Conservation (phyloP, 2,797 vertebrate genomes). For the Epinephelus malabaricus region DNA sequence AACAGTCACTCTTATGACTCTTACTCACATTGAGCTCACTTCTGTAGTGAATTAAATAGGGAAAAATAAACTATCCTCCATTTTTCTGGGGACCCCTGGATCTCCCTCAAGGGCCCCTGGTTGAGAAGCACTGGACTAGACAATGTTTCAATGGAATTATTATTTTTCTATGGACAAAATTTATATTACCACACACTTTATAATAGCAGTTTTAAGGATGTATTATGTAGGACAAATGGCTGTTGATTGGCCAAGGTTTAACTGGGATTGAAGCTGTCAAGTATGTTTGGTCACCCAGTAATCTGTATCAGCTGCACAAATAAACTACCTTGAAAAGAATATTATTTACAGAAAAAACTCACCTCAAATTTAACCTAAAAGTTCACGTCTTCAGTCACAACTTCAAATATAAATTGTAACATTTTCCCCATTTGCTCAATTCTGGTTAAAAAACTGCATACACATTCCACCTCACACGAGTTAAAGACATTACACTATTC, state of each 20-base stretch:
- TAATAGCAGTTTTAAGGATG: not conserved
- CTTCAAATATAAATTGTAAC: not conserved
- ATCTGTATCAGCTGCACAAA: no score
- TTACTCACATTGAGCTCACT: no score
- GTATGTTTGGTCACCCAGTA: not conserved
- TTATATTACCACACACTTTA: not conserved
- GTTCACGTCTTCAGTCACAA: not conserved
- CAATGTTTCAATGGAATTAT: not conserved
- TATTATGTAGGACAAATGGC: not conserved
- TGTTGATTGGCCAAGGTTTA: not conserved
- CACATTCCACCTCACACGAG: constrained; percentile 2
- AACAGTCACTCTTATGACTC: no score
- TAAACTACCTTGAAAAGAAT: no score
- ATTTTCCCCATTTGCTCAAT: not conserved
- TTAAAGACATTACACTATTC: constrained; percentile 40
- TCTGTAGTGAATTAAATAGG: no score
- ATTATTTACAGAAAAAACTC: not conserved
- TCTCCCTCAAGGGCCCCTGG: no score
- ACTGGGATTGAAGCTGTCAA: not conserved
- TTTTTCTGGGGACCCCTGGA: no score
- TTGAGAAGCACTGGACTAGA: not conserved
- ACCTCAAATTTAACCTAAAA: not conserved
- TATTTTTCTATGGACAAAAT: not conserved
- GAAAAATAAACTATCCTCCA: no score
- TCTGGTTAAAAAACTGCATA: constrained; percentile 10